Evolutionary conservation across 2,113 vertebrate species (phyloP), one percentile per base, ranked within the genome.

Genomic region (Coryphaenoides rupestris): DNA sequence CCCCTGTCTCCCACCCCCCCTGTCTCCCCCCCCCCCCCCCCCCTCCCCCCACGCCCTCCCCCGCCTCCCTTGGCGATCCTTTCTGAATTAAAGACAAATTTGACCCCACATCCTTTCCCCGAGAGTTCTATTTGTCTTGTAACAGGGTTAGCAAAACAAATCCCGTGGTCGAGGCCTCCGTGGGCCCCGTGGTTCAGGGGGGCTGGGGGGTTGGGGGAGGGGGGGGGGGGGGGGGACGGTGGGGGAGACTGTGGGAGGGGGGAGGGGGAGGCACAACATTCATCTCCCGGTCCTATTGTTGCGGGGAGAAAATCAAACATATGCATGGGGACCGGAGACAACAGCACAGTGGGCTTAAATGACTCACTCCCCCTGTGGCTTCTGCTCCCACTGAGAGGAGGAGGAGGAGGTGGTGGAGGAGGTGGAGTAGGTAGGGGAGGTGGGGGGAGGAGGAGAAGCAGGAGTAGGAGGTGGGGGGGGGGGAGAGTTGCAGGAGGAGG

Each of bases 141-240:
- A 74, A 76, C 55, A 68, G 70, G 74, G 80, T 87, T 86, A 88
- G 79, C 76, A 89, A 87, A 89, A 87, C 70, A 86, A 72, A 33
- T 66, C 76, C 69, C 54, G 55, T 67, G 67, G 73, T 57, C 74
- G 76, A 69, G 76, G 74, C 81, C 79, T n/a, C n/a, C n/a, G n/a
- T n/a, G n/a, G n/a, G n/a, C 78, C 66, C 75, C 19, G 3, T 73
- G 66, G 75, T 84, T 61, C 69, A 54, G 23, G 23, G 40, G 52
- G 9, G 46, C 2, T n/a, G 2, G 58, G 47, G 66, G 60, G 19
- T 13, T 60, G 65, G 55, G 28, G 28, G 10, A 3, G 24, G 24
- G 58, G 47, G 66, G 60, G 19, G 6, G 62, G 65, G 55, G 28
- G 28, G 10, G 3, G 24, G 24, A 26, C 3, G 24, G 6, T 9